Conservation (phyloP, 2,113 vertebrate genomes). For the Microcebus ravelobensis region DNA sequence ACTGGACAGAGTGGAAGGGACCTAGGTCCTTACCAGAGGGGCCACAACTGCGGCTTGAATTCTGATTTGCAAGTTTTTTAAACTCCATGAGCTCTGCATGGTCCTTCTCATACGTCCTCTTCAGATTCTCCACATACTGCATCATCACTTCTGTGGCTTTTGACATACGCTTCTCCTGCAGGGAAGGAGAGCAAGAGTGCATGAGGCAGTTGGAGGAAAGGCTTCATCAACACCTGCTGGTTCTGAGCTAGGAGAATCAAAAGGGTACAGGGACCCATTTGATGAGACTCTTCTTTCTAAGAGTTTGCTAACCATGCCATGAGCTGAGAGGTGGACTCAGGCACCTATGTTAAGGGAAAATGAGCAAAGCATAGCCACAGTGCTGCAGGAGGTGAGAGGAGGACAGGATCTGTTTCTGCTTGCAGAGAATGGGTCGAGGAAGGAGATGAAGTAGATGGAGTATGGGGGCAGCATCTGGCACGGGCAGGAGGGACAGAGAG, state of each 20-base stretch:
- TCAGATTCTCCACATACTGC: constrained; percentile 98
- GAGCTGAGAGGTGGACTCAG: not conserved
- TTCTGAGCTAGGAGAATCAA: not conserved
- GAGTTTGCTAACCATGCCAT: not conserved
- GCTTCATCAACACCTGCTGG: not conserved
- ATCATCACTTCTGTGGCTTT: constrained; percentile 99
- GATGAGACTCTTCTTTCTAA: not conserved
- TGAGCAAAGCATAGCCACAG: not conserved
- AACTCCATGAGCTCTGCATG: constrained; percentile 97
- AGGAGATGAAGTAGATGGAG: not conserved
- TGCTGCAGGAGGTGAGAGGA: not conserved
- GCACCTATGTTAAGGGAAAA: not conserved
- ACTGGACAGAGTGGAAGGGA: not conserved
- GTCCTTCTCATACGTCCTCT: constrained; percentile 98
- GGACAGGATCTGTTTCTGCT: not conserved
- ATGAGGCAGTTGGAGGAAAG: not conserved
- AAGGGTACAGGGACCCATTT: not conserved
- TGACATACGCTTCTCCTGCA: constrained; percentile 97
- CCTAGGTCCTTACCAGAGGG: constrained; percentile 87
- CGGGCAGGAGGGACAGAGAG: not conserved
- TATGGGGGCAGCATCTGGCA: not conserved
- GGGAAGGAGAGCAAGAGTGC: not conserved
- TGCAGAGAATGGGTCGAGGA: not conserved
- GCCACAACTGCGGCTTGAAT: constrained; percentile 94
- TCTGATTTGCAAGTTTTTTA: constrained; percentile 98